Evolutionary conservation across 2,888 invertebrate species (phyloP).

Genomic region (Megalurothrips usitatus): DNA sequence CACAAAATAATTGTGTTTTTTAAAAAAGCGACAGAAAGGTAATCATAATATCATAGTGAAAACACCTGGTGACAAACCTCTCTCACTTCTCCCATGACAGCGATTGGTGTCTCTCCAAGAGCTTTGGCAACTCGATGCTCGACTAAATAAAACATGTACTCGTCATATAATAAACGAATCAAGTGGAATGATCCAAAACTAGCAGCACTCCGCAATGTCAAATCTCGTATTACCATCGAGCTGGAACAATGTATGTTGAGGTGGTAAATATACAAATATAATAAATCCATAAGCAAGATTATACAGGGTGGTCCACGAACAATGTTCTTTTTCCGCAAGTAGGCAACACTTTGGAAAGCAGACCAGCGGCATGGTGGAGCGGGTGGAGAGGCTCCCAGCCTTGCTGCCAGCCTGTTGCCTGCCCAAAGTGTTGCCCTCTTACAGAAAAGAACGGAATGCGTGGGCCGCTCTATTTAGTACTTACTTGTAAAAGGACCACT

Average conservation of each 20-base stretch:
- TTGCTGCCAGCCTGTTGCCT: too few species aligned
- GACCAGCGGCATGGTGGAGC: too few species aligned
- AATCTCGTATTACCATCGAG: constrained; percentile 95
- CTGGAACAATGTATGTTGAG: constrained; percentile 50
- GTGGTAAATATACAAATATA: background rate
- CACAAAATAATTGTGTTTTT: background rate
- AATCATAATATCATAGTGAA: background rate
- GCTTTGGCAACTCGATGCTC: constrained; percentile 94
- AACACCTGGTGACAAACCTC: background rate
- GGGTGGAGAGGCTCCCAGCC: too few species aligned
- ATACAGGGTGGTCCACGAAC: too few species aligned
- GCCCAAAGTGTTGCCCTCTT: too few species aligned
- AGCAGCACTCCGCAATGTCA: constrained; percentile 91
- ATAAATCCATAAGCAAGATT: background rate
- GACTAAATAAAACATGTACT: constrained; percentile 98
- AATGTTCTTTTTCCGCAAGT: too few species aligned
- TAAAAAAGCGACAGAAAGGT: background rate
- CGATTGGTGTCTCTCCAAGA: constrained; percentile 86
- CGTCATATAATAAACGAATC: constrained; percentile 94
- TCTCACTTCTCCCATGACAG: constrained; percentile 75
- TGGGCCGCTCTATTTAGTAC: too few species aligned
- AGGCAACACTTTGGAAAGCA: too few species aligned
- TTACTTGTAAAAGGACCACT: constrained; percentile 97
- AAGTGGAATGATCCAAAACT: constrained; percentile 99
- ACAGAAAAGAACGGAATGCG: too few species aligned